Base-by-base conservation (phyloP, 2,888 invertebrate species). In the Pollenia angustigena region DNA sequence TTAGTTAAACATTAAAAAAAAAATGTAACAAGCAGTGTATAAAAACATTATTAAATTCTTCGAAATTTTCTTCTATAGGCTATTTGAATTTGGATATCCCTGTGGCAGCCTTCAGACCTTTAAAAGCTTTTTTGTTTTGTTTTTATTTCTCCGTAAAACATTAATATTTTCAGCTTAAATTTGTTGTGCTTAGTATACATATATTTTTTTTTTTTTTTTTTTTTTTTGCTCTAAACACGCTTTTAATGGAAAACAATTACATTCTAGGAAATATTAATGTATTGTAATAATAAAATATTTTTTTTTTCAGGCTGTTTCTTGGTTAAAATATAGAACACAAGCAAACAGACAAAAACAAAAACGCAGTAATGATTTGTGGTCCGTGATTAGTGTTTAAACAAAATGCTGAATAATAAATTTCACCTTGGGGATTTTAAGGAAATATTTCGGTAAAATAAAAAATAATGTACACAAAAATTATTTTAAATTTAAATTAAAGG, bases 341-440 rank as follows among this genome's bases (percentile, higher is more conserved):
- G 32, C 56, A 32, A 48, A 46, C 12, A 48, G 14, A 46, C 62
- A n/a, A 14, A 76, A 32, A 32, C 10, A 6, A 40, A 40, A 50
- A 11, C 44, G 23, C 50, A 50, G 18, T 44, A 50, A 56, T 66
- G 50, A 40, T 52, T 52, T 50, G 23, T 68, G 66, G 74, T 74
- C 44, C 68, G 68, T 75, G 66, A 68, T 68, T 68, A 81, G 68
- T 40, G 50, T 81, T 58, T 52, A 68, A 75, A 64, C 81, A 75
- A 81, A 75, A 50, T 58, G 68, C 58, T 75, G 75, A 75, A 81
- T 81, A 81, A 81, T 75, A 68, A 68, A 75, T 75, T 44, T 58
- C 32, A 81, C 74, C 74, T 81, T 81, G 58, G 75, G 75, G 81
- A 75, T 46, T 68, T 81, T 81, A n/a, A 3, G 42, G 32, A 32